Evolutionary conservation across 2,113 vertebrate genomes (phyloP), one percentile per base, ranked within the genome.

Genomic region (Galbula dea): DNA sequence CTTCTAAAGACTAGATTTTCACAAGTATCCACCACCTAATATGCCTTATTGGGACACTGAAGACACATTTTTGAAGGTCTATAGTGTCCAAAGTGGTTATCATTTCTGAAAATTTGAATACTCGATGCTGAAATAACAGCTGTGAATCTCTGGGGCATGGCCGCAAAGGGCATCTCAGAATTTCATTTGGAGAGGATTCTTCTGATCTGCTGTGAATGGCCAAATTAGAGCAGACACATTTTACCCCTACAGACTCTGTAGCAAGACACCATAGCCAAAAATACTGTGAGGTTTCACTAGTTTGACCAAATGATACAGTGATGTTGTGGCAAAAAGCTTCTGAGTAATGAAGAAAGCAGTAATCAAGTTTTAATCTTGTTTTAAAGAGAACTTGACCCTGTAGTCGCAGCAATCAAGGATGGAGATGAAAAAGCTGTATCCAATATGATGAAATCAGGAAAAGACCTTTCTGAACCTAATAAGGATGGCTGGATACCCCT

Each of bases 401-500:
- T 98, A 48, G 95, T 98, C 41, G 89, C 93, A 79, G 98, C 98
- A 51, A 98, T 99, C 96, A 98, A 80, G 94, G 96, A 97, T 7
- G 94, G 98, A 92, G 96, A 98, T 61, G 97, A 94, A 34, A 96
- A 92, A 41, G 96, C 93, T 29, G 93, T 99, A 76, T 97, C 45
- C 75, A 89, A 89, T 4, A 96, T 99, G 95, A 97, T 97, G 90
- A 82, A 98, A 89, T 94, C 63, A 5, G 96, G 97, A 81, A 98
- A 96, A 86, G 96, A 98, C 63, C 97, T 99, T 57, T 97, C 97
- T 26, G 91, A 98, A 74, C 97, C 98, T 11, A 98, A 98, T 87
- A 98, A 97, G 67, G 98, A 98, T 0, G 99, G 98, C 83, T 99
- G 99, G 99, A 94, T 99, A 26, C 98, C 98, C 0, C 95, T 99